Evolutionary conservation across 2,888 invertebrate genomes (phyloP).

Genomic region (Dicranocentrus wangi): DNA sequence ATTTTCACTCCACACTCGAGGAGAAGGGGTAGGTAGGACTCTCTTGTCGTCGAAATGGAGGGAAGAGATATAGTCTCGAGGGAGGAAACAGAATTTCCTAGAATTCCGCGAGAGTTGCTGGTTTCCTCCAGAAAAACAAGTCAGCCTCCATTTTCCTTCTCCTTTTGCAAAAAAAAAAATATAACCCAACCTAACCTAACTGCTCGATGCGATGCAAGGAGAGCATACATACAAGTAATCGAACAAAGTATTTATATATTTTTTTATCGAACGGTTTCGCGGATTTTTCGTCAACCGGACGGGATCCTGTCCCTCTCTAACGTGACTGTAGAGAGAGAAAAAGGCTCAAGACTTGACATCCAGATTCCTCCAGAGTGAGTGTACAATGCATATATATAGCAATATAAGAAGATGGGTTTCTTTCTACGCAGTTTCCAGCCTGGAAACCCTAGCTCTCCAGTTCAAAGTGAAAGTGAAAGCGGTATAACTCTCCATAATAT

Average conservation of each 20-base stretch:
- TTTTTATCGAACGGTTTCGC: constrained; percentile 8
- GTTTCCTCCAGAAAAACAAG: no score
- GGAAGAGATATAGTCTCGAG: constrained; percentile 6
- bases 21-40: neutral
- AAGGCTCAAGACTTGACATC: constrained; percentile 28
- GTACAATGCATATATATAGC: neutral
- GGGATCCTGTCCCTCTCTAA: constrained; percentile 12
- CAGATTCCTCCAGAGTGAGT: constrained; percentile 17
- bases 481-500: no score
- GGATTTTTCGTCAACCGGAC: constrained; percentile 7
- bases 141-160: neutral
- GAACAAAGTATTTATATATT: neutral
- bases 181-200: neutral
- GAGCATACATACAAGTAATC: no score
- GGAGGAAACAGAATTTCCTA: constrained; percentile 5
- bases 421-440: no score
- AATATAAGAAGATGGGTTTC: constrained; percentile 6
- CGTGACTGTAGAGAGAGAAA: constrained; percentile 1
- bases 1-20: neutral
- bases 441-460: no score
- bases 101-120: no score
- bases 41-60: neutral
- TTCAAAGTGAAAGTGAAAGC: no score
- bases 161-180: neutral
- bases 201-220: no score